Percentiles rank a stretch among this genome's conserved stretches.
These are phyloP conservation scores for Nemapogon koenigi DNA, from an alignment of 2,888 invertebrate species.

Conservation along the genomic window DNA sequence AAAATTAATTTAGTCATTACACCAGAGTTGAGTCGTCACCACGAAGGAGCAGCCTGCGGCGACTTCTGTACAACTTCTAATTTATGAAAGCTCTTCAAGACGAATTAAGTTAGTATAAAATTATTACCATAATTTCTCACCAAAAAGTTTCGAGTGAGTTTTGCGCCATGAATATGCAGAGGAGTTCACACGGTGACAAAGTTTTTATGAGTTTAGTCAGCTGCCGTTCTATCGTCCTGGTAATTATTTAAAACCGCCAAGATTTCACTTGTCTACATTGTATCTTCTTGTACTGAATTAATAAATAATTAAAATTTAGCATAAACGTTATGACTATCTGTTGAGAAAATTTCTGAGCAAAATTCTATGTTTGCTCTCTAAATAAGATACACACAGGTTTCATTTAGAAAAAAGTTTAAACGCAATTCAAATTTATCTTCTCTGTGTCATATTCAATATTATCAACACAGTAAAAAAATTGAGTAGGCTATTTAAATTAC, in stretches of 20 bases:
- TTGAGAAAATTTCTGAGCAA: no score
- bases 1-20: slow-evolving; percentile 27
- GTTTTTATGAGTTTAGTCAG: slow-evolving; percentile 16
- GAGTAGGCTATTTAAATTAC: no score
- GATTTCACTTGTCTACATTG: slow-evolving; percentile 2
- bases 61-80: slow-evolving; percentile 32
- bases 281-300: slow-evolving; percentile 3
- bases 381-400: no score
- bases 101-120: slow-evolving; percentile 54
- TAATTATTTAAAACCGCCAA: slow-evolving; percentile 7
- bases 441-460: no score
- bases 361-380: no score
- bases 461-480: no score
- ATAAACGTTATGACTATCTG: no score
- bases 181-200: slow-evolving; percentile 45
- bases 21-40: slow-evolving; percentile 24
- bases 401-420: no score
- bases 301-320: no score
- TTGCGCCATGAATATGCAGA: slow-evolving; percentile 56
- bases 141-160: slow-evolving; percentile 57
- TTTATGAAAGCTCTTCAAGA: slow-evolving; percentile 43
- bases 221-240: slow-evolving; percentile 1
- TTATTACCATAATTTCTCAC: slow-evolving; percentile 60
- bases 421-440: no score
- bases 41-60: slow-evolving; percentile 19